Evolutionary conservation across 1,140 invertebrate species (phyloP), one percentile per base, ranked within the genome.

Genomic region (Acromyrmex echinatior): DNA sequence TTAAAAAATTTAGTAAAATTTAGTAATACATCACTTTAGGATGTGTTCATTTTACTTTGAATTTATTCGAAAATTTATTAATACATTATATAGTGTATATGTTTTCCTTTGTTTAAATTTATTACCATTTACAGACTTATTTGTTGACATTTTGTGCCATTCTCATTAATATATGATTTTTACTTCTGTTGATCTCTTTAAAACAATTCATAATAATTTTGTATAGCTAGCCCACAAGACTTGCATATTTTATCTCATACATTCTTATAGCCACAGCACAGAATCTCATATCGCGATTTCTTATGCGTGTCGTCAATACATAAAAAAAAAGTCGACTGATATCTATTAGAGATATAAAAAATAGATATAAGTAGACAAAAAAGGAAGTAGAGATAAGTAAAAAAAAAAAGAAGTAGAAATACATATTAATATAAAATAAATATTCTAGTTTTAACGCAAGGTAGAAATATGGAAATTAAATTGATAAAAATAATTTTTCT

Each of bases 1-100:
- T 66, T 28, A 18, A 45, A 62, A 21, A 77, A 45, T 62, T 60
- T 76, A 58, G 25, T 63, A 62, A 21, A 77, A 45, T 62, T 60
- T 76, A 58, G 3, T 39, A 25, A 60, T 49, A 45, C 12, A 76
- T 58, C 16, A 39, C 7, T 39, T 39, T 39, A 9, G 0, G 0
- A 9, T 25, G 25, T 25, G 25, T 39, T 39, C 7, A 39, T 39
- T 39, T 7, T 39, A 39, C 0, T 39, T 39, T 58, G 3, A 0
- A 0, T 76, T 45, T 45, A 45, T 45, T 45, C 1, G 10, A 45
- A 10, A 45, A 10, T 45, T 60, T 35, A n/a, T 73, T 31, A 53
- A 51, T 31, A 71, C 6, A 31, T 53, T 73, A 35, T 56, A 21
- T 31, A 39, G n/a, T 18, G 6, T 39, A 12, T 70, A 6, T 56